Evolutionary conservation across 2,888 invertebrate species (phyloP), one percentile per base, ranked within the genome.

Genomic region (Galerucella nymphaeae): DNA sequence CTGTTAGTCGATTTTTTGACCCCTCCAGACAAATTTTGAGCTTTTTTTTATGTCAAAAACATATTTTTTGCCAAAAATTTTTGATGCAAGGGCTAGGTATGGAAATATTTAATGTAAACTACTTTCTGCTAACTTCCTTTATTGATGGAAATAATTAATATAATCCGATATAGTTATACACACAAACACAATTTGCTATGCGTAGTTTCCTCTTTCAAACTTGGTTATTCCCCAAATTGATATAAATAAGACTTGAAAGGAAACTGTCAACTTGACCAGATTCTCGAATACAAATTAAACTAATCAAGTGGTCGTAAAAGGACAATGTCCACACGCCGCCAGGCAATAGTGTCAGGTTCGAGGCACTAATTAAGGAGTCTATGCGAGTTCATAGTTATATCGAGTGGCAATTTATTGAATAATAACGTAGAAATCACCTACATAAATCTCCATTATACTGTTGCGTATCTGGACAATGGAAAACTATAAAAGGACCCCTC

Each of bases 361-460:
- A 82, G 77, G 82, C 79, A 80, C 83, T 85, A 85, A 85, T 85
- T 85, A 85, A 84, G 84, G 83, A 82, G 80, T 81, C 82, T 82
- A 83, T 84, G 38, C 18, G 16, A 42, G 61, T 62, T 16, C 61
- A 13, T 84, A 83, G 84, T 85, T 85, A 84, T 84, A 82, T 84
- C 82, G 81, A 80, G 80, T 80, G 82, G 84, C 85, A 85, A 85
- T 85, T 86, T 84, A 85, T 85, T 84, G 86, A 85, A 85, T 85
- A 86, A 86, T 86, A 85, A 86, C 85, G 82, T 82, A 84, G 84
- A 84, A 85, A 86, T 85, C 85, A 83, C 84, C 84, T 83, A 82
- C 83, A 84, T 86, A 85, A 85, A 86, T 86, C 86, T 85, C 85
- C 82, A 85, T 86, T 86, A 86, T 82, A 78, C 79, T 82, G 80